These are phyloP conservation scores for Beroe forskalii DNA, from an alignment of 37 sponge, comb jelly and placozoan genomes.

Conservation along the genomic window DNA sequence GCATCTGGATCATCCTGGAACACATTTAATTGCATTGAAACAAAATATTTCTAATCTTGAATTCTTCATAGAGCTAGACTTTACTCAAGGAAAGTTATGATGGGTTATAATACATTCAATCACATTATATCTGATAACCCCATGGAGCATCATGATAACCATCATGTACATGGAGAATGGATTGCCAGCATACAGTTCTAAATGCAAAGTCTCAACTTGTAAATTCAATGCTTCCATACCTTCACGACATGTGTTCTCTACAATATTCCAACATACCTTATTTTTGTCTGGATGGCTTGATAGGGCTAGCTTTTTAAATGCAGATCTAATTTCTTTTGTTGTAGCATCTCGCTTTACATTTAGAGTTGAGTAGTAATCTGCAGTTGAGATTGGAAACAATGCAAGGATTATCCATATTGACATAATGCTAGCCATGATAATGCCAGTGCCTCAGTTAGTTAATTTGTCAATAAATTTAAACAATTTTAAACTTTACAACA, in stretches of 20 bases:
- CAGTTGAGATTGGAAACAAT: not conserved
- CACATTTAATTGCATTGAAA: not conserved
- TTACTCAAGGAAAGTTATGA: no score
- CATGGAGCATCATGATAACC: no score
- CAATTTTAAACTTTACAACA: no score
- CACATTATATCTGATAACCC: no score
- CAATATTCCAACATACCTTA: no score
- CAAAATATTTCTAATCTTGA: not conserved
- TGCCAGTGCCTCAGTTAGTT: not conserved
- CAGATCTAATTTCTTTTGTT: conserved; percentile 63
- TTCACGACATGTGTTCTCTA: no score
- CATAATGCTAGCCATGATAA: not conserved
- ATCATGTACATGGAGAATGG: no score
- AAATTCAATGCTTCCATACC: no score
- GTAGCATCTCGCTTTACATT: conserved; percentile 64
- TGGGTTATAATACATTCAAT: no score
- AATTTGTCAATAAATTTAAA: not conserved
- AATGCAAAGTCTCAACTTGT: no score
- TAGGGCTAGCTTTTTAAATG: conserved; percentile 67
- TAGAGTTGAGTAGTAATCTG: conserved; percentile 60
- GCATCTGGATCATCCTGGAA: conserved; percentile 67
- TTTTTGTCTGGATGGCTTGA: conserved; percentile 68
- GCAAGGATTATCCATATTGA: not conserved
- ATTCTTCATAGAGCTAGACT: no score
- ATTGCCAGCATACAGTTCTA: no score